Percentiles rank a stretch among this genome's conserved stretches.
Evolutionary conservation across 1,140 invertebrate species (phyloP).

Genomic region (Gerris buenoi): DNA sequence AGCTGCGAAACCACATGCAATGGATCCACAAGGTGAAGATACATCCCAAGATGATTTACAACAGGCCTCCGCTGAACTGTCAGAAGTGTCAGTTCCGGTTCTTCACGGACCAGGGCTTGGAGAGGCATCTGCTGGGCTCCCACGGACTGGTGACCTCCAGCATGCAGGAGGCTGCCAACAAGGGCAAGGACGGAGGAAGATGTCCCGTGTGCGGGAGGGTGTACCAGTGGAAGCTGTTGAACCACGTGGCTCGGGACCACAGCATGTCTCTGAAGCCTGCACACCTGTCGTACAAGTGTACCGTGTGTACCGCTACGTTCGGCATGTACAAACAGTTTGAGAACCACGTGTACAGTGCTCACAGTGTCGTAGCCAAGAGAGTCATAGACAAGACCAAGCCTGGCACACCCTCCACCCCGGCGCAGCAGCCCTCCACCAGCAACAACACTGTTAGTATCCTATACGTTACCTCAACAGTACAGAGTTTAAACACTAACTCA

Average conservation of each 20-base stretch:
- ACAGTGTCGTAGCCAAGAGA: constrained; percentile 67
- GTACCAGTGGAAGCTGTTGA: constrained; percentile 80
- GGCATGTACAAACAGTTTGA: constrained; percentile 91
- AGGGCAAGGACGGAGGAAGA: constrained; percentile 80
- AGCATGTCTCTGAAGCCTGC: constrained; percentile 80
- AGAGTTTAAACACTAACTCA: no score
- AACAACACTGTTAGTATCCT: neutral
- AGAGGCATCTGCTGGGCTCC: constrained; percentile 80
- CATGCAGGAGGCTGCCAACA: constrained; percentile 89
- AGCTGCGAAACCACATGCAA: constrained; percentile 84
- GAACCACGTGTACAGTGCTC: constrained; percentile 82
- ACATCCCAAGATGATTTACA: constrained; percentile 90
- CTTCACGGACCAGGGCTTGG: constrained; percentile 69
- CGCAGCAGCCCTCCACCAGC: constrained; percentile 27
- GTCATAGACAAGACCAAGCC: constrained; percentile 58
- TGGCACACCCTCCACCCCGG: constrained; percentile 16
- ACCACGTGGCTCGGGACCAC: constrained; percentile 79
- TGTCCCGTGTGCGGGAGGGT: constrained; percentile 86
- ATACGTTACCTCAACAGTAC: no score
- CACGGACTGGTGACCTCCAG: constrained; percentile 88
- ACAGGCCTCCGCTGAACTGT: constrained; percentile 82
- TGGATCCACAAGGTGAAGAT: constrained; percentile 94
- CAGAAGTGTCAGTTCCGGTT: constrained; percentile 87
- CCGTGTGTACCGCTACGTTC: constrained; percentile 83
- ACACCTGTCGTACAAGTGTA: constrained; percentile 85